A percentile compares a stretch with the other conserved stretches of the same genome.
Evolutionary conservation across 2,888 invertebrate genomes (phyloP).

Genomic region (Exocentrus adspersus): DNA sequence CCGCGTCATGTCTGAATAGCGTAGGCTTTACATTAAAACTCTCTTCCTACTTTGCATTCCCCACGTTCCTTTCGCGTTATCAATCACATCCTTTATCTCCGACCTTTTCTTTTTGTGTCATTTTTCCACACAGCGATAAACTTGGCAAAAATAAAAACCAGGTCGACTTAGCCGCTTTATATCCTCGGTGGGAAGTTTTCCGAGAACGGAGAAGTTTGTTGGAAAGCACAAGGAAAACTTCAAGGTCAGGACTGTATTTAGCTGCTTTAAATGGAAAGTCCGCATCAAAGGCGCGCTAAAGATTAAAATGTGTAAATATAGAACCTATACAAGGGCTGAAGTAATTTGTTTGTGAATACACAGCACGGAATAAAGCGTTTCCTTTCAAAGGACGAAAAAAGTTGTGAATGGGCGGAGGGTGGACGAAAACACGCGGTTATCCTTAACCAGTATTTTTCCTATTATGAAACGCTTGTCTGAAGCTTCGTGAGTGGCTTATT

Average conservation of each 20-base stretch:
- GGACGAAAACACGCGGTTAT: no score
- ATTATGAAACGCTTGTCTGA: no score
- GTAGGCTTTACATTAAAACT: constrained; percentile 20
- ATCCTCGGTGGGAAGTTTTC: not conserved
- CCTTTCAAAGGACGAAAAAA: no score
- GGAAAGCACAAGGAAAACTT: not conserved
- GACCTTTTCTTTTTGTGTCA: constrained; percentile 19
- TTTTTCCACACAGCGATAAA: constrained; percentile 11
- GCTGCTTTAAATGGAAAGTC: not conserved
- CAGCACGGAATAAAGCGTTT: no score
- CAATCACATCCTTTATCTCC: constrained; percentile 22
- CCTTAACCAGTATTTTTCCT: no score
- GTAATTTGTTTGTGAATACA: no score
- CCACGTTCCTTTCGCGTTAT: constrained; percentile 13
- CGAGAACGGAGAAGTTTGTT: not conserved
- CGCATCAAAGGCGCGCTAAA: not conserved
- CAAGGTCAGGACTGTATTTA: not conserved
- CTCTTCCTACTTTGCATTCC: constrained; percentile 18
- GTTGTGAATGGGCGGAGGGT: no score
- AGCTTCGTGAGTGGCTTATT: no score
- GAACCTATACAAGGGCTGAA: no score
- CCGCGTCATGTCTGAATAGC: constrained; percentile 14
- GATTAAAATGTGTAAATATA: no score
- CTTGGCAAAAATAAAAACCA: constrained; percentile 6
- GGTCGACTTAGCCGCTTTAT: constrained; percentile 6